Evolutionary conservation across 2,888 invertebrate species (phyloP).

Genomic region (Campopleginae sp.): DNA sequence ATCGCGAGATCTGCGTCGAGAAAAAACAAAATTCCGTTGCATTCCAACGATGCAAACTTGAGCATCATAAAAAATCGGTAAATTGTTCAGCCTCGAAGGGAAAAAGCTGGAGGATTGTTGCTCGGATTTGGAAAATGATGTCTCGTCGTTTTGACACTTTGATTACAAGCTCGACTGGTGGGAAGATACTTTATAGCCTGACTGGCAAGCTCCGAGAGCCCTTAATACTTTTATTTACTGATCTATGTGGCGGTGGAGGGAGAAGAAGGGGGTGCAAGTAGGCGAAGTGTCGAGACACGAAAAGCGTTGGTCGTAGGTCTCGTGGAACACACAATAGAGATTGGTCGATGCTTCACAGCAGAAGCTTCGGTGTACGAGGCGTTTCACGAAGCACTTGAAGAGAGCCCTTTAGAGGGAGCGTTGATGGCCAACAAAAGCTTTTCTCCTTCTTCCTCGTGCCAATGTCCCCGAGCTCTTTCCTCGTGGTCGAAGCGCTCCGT

Average conservation of each 20-base stretch:
- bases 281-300: constrained; percentile 26
- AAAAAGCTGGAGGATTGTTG: background rate
- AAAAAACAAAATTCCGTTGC: too few relatives aligned
- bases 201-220: constrained; percentile 7
- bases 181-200: background rate
- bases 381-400: constrained; percentile 38
- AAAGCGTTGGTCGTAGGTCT: constrained; percentile 48
- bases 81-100: background rate
- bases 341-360: constrained; percentile 23
- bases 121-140: background rate
- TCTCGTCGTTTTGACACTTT: constrained; percentile 5
- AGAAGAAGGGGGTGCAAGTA: constrained; percentile 12
- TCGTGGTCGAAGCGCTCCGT: constrained; percentile 37
- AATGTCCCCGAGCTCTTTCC: constrained; percentile 4
- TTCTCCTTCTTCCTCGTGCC: constrained; percentile 8
- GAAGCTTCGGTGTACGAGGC: constrained; percentile 35
- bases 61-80: background rate
- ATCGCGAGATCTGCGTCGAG: too few relatives aligned
- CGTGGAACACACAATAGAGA: constrained; percentile 47
- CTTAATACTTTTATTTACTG: constrained; percentile 18
- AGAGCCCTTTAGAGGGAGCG: constrained; percentile 28
- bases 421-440: constrained; percentile 69
- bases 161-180: background rate
- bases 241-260: background rate
- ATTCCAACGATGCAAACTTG: too few relatives aligned